Percentiles rank a stretch among this genome's conserved stretches.
Conservation (phyloP, 2,888 invertebrate genomes). For the Drosophila sordidapex region DNA sequence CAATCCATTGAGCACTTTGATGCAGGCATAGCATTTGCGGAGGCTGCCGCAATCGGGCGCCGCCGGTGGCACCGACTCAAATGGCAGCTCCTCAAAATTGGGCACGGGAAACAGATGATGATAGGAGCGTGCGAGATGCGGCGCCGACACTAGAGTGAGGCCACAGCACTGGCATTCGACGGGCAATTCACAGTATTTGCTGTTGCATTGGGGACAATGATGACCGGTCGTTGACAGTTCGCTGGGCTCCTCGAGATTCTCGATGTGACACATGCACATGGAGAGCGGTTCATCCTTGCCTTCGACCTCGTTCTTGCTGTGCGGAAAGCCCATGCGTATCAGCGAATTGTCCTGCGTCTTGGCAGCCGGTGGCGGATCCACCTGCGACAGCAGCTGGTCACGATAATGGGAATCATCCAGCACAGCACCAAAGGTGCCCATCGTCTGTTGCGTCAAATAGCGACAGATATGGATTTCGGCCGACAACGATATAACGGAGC, state of each 20-base stretch:
- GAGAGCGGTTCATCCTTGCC: conserved; percentile 90
- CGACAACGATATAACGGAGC: conserved; percentile 97
- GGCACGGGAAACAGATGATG: conserved; percentile 98
- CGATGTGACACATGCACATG: conserved; percentile 97
- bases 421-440: conserved; percentile 94
- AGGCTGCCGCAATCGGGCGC: conserved; percentile 85
- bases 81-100: conserved; percentile 90
- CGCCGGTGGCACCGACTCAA: conserved; percentile 82
- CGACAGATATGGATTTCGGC: conserved; percentile 97
- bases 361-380: conserved; percentile 91
- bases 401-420: conserved; percentile 92
- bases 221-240: conserved; percentile 92
- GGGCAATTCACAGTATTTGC: conserved; percentile 99
- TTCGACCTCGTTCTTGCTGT: conserved; percentile 87
- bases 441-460: conserved; percentile 93
- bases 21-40: conserved; percentile 90
- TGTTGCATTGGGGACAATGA: conserved; percentile 97
- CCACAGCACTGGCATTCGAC: conserved; percentile 98
- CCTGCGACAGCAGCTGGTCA: conserved; percentile 88
- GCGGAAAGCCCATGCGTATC: conserved; percentile 98
- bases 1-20: conserved; percentile 87
- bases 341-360: conserved; percentile 90
- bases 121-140: conserved; percentile 98
- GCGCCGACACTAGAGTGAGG: conserved; percentile 97
- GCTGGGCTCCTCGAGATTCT: conserved; percentile 89